Conservation (phyloP, 2,888 invertebrate genomes). For the Caenorhabditis becei region DNA sequence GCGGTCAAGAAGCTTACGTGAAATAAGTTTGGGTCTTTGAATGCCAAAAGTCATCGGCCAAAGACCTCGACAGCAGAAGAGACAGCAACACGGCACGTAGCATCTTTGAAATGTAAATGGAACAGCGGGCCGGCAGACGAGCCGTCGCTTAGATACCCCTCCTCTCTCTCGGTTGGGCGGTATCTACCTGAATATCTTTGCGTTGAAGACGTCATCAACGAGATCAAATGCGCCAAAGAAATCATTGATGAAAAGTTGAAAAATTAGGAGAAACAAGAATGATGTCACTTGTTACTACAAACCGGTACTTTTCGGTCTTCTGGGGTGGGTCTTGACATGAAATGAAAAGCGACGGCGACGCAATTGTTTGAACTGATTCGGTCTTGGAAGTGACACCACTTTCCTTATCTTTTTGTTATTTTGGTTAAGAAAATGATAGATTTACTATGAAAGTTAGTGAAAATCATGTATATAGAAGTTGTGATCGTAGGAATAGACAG, state of each 20-base stretch:
- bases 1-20: not conserved
- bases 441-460: too few species aligned
- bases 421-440: too few species aligned
- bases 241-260: slow-evolving; percentile 52
- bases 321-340: slow-evolving; percentile 23
- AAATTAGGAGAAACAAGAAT: slow-evolving; percentile 30
- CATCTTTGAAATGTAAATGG: not conserved
- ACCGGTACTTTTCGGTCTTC: slow-evolving; percentile 51
- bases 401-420: not conserved
- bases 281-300: slow-evolving; percentile 41
- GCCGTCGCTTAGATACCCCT: not conserved
- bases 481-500: too few species aligned
- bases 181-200: slow-evolving; percentile 25
- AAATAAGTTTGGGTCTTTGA: not conserved
- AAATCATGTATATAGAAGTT: too few species aligned
- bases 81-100: not conserved
- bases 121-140: not conserved
- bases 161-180: not conserved
- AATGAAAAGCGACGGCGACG: not conserved
- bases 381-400: not conserved
- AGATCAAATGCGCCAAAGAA: slow-evolving; percentile 40
- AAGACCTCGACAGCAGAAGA: too few species aligned
- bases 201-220: slow-evolving; percentile 32
- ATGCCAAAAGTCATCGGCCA: too few species aligned
- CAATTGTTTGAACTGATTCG: not conserved